Conservation (phyloP, 1,140 invertebrate species). For the Eriosoma lanigerum region DNA sequence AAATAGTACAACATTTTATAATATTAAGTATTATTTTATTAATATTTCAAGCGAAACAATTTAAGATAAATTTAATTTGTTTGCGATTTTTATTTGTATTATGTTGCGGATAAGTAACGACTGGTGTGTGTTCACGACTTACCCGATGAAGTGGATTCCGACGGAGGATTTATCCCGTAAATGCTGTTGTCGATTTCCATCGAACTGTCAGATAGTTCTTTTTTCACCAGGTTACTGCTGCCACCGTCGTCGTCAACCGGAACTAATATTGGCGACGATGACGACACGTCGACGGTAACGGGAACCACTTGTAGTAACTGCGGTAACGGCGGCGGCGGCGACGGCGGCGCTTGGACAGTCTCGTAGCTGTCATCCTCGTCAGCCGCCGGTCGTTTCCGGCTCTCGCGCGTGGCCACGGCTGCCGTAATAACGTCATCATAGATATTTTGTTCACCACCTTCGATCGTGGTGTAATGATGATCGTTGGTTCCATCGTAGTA, state of each 20-base stretch:
- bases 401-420: background rate
- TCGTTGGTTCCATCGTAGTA: background rate
- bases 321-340: background rate
- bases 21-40: too few species aligned
- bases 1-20: too few species aligned
- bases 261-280: background rate
- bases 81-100: too few species aligned
- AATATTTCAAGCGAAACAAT: too few species aligned
- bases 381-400: background rate
- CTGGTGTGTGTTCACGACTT: background rate
- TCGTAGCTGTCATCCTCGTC: constrained; percentile 34
- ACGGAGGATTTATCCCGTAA: constrained; percentile 54
- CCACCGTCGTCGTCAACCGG: background rate
- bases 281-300: background rate
- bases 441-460: constrained; percentile 42
- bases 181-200: constrained; percentile 56
- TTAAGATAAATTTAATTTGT: too few species aligned
- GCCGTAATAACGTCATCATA: constrained; percentile 52
- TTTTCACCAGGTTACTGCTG: background rate
- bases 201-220: constrained; percentile 53
- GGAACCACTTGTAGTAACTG: background rate
- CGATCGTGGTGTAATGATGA: constrained; percentile 21
- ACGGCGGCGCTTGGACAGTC: background rate
- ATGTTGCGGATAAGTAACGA: too few species aligned
- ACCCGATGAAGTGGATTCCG: constrained; percentile 54